Percentiles rank a stretch among this genome's conserved stretches.
Evolutionary conservation across 2,888 invertebrate species (phyloP).

Genomic region (Chaetoderma sp.): DNA sequence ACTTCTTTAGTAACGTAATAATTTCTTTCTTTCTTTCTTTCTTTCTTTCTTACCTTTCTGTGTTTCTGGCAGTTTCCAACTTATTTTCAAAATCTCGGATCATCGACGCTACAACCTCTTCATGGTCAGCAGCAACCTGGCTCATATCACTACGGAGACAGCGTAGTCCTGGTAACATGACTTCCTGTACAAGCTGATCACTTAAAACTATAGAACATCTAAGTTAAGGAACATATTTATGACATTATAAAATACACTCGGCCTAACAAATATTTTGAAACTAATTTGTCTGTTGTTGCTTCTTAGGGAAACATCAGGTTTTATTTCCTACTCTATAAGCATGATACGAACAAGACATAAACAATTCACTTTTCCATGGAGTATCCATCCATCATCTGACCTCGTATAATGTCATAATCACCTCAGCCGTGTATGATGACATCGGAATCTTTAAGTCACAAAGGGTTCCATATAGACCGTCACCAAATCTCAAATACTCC

Average conservation of each 20-base stretch:
- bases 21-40: too few species aligned
- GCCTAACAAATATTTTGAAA: too few species aligned
- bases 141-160: slow-evolving; percentile 66
- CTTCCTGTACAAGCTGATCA: slow-evolving; percentile 67
- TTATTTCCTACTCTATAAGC: neutral
- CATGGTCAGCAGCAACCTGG: slow-evolving; percentile 65
- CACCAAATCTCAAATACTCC: too few species aligned
- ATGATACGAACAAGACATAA: too few species aligned
- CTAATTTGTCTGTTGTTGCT: too few species aligned
- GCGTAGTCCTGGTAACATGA: slow-evolving; percentile 68
- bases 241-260: slow-evolving; percentile 10
- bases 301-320: neutral
- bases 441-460: too few species aligned
- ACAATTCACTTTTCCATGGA: too few species aligned
- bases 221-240: slow-evolving; percentile 21
- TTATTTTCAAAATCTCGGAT: slow-evolving; percentile 64
- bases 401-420: too few species aligned
- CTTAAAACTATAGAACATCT: slow-evolving; percentile 65
- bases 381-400: too few species aligned
- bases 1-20: too few species aligned
- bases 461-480: too few species aligned
- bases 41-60: slow-evolving; percentile 40
- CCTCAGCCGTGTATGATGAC: too few species aligned
- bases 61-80: slow-evolving; percentile 46
- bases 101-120: slow-evolving; percentile 66